phyloP scores from a whole-genome alignment of 2,113 vertebrate species.

The Antennarius striatus region DNA sequence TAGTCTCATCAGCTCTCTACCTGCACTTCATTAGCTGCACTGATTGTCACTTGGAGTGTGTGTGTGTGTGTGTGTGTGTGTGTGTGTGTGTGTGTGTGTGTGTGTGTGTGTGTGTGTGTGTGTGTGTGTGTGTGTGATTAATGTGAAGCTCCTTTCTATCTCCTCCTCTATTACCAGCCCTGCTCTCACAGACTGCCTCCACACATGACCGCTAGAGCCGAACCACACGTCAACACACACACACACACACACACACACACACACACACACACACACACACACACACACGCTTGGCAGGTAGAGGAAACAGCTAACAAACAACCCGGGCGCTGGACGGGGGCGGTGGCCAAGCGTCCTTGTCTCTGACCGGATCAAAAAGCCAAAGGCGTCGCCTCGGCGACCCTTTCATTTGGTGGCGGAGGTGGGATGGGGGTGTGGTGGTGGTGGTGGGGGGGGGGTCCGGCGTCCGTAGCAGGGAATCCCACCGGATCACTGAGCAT shows the following conservation, averaged over 20 bases:
- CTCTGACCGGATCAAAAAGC: slow-evolving; percentile 41
- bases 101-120: slow-evolving; percentile 36
- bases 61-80: slow-evolving; percentile 44
- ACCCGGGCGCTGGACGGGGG: slow-evolving; percentile 43
- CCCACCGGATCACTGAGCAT: slow-evolving; percentile 19
- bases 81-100: slow-evolving; percentile 73
- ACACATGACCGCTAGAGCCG: slow-evolving; percentile 75
- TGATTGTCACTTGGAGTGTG: slow-evolving; percentile 53
- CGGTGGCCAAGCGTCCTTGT: slow-evolving; percentile 30
- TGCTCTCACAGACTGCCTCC: slow-evolving; percentile 68
- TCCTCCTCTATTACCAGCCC: slow-evolving; percentile 76
- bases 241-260: slow-evolving; percentile 4
- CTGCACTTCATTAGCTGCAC: slow-evolving; percentile 70
- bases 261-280: slow-evolving; percentile 19
- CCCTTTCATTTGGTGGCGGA: slow-evolving; percentile 1
- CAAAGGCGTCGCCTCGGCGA: neutral
- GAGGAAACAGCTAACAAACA: slow-evolving; percentile 51
- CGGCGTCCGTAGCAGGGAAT: neutral
- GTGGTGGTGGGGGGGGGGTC: too few relatives aligned
- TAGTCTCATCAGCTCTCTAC: slow-evolving; percentile 66
- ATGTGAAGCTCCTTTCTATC: slow-evolving; percentile 76
- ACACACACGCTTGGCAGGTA: slow-evolving; percentile 21
- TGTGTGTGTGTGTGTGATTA: slow-evolving; percentile 76
- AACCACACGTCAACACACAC: slow-evolving; percentile 43
- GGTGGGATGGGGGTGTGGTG: too few relatives aligned